phyloP scores from a whole-genome alignment of 2,888 invertebrate genomes.

The Noctua janthina region DNA sequence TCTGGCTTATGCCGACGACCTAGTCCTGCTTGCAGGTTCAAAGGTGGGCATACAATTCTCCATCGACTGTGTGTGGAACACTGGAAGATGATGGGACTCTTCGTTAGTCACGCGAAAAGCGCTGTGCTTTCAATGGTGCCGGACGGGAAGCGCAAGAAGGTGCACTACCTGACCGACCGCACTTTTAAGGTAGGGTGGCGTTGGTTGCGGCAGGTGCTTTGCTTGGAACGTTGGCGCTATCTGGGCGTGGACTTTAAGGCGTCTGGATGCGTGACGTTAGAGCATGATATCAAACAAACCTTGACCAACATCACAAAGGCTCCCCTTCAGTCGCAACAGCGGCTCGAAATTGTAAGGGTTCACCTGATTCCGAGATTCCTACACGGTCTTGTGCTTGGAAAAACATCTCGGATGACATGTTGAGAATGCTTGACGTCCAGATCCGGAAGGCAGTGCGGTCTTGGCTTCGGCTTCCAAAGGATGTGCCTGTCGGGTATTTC shows the following conservation, averaged over 20 bases:
- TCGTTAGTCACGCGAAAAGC: slow-evolving; percentile 65
- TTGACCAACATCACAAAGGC: background rate
- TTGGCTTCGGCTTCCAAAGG: slow-evolving; percentile 30
- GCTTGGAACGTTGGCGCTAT: slow-evolving; percentile 69
- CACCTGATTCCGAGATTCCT: slow-evolving; percentile 73
- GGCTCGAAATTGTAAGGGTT: slow-evolving; percentile 15
- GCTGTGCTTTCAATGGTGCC: slow-evolving; percentile 53
- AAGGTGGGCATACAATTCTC: slow-evolving; percentile 71
- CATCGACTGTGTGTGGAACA: slow-evolving; percentile 48
- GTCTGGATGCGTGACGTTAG: slow-evolving; percentile 63
- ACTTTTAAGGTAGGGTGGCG: slow-evolving; percentile 57
- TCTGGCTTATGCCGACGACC: slow-evolving; percentile 79
- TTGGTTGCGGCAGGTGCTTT: slow-evolving; percentile 62
- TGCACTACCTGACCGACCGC: slow-evolving; percentile 50
- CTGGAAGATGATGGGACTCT: slow-evolving; percentile 30
- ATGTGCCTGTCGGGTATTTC: slow-evolving; percentile 25
- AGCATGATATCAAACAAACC: background rate
- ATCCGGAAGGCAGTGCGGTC: slow-evolving; percentile 58
- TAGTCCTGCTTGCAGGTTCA: slow-evolving; percentile 71
- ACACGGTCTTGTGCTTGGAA: background rate
- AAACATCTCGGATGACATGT: slow-evolving; percentile 51
- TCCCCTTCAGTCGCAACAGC: background rate
- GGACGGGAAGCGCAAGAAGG: slow-evolving; percentile 68
- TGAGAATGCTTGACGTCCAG: slow-evolving; percentile 71
- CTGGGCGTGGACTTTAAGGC: slow-evolving; percentile 71